Evolutionary conservation across 64 coral and sea anemone genomes (phyloP).

Genomic region (Stichodactyla mertensii): DNA sequence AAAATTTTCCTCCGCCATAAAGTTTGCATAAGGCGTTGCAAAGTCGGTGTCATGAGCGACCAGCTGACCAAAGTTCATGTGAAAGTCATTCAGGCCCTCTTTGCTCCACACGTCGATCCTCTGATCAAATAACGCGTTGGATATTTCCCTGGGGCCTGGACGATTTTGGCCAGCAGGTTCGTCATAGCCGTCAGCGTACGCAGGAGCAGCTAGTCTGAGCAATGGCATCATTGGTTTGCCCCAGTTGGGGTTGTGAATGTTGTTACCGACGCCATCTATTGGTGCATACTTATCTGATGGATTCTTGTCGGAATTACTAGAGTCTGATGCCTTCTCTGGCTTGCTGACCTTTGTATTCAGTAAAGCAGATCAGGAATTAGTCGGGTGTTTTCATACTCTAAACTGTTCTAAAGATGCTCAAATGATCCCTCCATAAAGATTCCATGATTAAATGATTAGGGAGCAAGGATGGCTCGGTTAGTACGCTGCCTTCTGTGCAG

Average conservation of each 20-base stretch:
- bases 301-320: background rate
- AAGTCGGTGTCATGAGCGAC: conserved; percentile 97
- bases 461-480: no score
- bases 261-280: conserved; percentile 75
- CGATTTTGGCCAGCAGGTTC: conserved; percentile 67
- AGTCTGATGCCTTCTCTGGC: conserved; percentile 30
- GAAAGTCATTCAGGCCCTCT: conserved; percentile 78
- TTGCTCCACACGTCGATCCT: conserved; percentile 64
- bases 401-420: no score
- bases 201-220: conserved; percentile 47
- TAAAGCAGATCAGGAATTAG: background rate
- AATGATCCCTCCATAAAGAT: no score
- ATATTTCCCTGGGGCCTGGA: conserved; percentile 73
- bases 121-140: conserved; percentile 85
- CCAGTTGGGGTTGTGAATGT: conserved; percentile 54
- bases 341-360: conserved; percentile 43
- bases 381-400: background rate
- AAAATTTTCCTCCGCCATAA: conserved; percentile 86
- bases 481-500: no score
- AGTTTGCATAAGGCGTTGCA: conserved; percentile 97
- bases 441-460: no score
- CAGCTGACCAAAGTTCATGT: conserved; percentile 94
- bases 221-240: conserved; percentile 92
- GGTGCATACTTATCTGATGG: conserved; percentile 39
- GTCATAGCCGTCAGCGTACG: conserved; percentile 78